Evolutionary conservation across 2,113 vertebrate species (phyloP), one percentile per base, ranked within the genome.

Genomic region (Oryzias melastigma): DNA sequence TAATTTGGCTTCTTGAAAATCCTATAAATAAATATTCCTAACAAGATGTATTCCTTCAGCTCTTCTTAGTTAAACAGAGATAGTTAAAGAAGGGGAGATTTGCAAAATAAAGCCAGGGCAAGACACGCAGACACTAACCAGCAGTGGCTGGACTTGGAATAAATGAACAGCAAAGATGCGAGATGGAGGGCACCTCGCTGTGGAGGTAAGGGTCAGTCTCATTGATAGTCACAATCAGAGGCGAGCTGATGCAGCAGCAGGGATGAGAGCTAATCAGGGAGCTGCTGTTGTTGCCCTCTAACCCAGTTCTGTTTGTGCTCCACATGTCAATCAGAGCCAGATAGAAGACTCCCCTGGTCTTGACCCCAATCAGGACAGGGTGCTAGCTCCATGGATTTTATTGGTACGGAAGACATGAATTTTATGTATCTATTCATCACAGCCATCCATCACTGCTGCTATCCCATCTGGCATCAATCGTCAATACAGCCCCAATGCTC

Each of bases 1-100:
- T 71, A 67, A 85, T 79, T 80, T 69, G 47, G 58, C 75, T 80
- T 73, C 13, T 71, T 77, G 71, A 76, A 83, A 83, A 83, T 74
- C 72, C 71, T 52, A 2, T 35, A 62, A 77, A 72, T 53, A 49
- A 59, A 71, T 78, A 69, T 65, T 59, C 71, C 60, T 61, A 58
- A 78, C 8, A n/a, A 65, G 59, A 58, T 60, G 59, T 58, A 51
- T 71, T 65, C 25, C 43, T 59, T 44, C 44, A 62, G 57, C 57
- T 58, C 52, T 41, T 75, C 45, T 61, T 46, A 55, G 65, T 52
- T 57, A 63, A 18, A 29, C 41, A 44, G 44, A 45, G 10, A 44
- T 19, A 43, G 16, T 40, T 49, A 44, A 62, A 35, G 44, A 22
- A 19, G n/a, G 25, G 16, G 65, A 49, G 15, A 14, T 25, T 48